These are phyloP conservation scores for Musca vetustissima DNA, from an alignment of 1,140 invertebrate species.

Conservation along the genomic window DNA sequence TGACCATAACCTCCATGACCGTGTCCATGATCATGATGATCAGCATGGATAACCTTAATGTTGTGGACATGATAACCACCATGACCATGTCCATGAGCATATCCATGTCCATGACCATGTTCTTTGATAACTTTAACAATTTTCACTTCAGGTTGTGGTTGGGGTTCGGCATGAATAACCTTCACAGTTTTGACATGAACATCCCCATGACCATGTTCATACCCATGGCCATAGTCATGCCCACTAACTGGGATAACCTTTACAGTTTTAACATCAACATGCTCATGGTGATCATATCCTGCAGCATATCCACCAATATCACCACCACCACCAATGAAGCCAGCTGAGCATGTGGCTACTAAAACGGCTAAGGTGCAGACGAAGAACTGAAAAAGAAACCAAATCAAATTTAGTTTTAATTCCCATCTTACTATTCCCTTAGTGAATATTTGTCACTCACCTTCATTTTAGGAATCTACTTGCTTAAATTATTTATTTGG, in stretches of 20 bases:
- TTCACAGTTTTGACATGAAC: slow-evolving; percentile 39
- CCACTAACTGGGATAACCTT: slow-evolving; percentile 7
- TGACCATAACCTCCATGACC: slow-evolving; percentile 31
- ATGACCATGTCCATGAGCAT: neutral
- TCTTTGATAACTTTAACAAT: slow-evolving; percentile 42
- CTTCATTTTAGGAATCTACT: slow-evolving; percentile 18
- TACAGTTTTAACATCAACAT: slow-evolving; percentile 13
- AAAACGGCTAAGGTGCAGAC: slow-evolving; percentile 44
- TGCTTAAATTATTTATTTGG: neutral
- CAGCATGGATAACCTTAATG: slow-evolving; percentile 25
- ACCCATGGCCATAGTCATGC: slow-evolving; percentile 9
- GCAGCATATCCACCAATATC: slow-evolving; percentile 23
- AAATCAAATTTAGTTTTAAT: no score
- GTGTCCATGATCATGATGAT: slow-evolving; percentile 27
- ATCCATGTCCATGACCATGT: slow-evolving; percentile 17
- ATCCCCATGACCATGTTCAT: slow-evolving; percentile 31
- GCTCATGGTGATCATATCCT: neutral
- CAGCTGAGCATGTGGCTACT: slow-evolving; percentile 41
- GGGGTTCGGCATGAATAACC: slow-evolving; percentile 35
- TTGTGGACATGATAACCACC: slow-evolving; percentile 22
- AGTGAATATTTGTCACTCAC: neutral
- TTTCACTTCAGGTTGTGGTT: slow-evolving; percentile 41
- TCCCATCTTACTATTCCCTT: neutral
- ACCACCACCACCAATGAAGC: slow-evolving; percentile 41
- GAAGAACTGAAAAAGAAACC: slow-evolving; percentile 34